Percentiles rank a stretch among this genome's conserved stretches.
These are phyloP conservation scores for Patiria pectinifera DNA, from an alignment of 53 echinoderm and acorn worm species.

Conservation along the genomic window DNA sequence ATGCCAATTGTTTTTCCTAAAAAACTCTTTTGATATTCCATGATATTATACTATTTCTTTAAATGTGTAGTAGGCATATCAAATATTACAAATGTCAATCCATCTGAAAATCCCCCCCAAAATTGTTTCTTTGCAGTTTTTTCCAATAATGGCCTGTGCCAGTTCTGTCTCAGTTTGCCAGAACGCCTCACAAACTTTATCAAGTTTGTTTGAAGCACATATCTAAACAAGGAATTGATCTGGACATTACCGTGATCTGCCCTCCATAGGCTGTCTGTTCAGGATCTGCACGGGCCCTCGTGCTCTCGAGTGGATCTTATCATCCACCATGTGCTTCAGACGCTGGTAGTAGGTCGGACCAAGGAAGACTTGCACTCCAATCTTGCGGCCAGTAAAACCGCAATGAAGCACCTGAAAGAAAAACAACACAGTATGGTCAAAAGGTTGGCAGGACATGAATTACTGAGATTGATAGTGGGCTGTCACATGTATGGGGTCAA, in stretches of 20 bases:
- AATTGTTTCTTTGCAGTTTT: too few species aligned
- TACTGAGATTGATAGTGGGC: too few species aligned
- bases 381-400: constrained; percentile 96
- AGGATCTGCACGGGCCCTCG: constrained; percentile 97
- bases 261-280: constrained; percentile 99
- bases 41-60: too few species aligned
- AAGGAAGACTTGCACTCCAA: constrained; percentile 91
- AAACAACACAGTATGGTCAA: not conserved
- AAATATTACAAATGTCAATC: too few species aligned
- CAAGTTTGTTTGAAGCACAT: not conserved
- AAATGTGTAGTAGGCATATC: too few species aligned
- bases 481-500: too few species aligned
- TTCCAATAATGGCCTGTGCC: too few species aligned
- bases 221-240: not conserved
- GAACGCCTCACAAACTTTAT: not conserved
- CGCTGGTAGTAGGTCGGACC: constrained; percentile 99
- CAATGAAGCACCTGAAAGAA: constrained; percentile 82
- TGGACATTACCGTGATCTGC: constrained; percentile 81
- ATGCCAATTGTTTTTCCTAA: too few species aligned
- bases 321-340: constrained; percentile 97
- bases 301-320: constrained; percentile 97
- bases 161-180: too few species aligned
- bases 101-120: too few species aligned
- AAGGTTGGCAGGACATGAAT: too few species aligned
- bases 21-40: too few species aligned